Conservation (phyloP, 2,797 vertebrate genomes). For the Rhabdomys pumilio region DNA sequence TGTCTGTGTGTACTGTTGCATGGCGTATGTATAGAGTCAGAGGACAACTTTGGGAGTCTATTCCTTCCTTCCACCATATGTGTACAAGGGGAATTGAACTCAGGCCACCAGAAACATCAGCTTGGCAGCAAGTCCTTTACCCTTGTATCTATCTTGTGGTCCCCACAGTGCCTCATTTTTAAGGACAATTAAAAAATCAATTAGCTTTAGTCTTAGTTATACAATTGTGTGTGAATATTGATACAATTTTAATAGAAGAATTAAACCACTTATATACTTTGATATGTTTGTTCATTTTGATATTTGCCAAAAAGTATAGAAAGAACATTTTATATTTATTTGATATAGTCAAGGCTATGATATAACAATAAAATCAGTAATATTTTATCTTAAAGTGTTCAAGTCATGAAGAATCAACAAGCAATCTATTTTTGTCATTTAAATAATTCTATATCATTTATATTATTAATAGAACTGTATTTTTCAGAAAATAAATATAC, state of each 20-base stretch:
- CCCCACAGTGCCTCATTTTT: not conserved
- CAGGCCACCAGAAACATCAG: too few species aligned
- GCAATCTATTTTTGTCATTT: not conserved
- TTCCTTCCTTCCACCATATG: not conserved
- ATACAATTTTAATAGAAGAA: not conserved
- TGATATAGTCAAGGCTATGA: not conserved
- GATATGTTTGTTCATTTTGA: not conserved
- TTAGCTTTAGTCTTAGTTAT: not conserved
- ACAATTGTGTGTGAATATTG: not conserved
- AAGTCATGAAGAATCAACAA: not conserved
- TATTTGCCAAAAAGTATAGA: conserved; percentile 1
- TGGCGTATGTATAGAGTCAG: not conserved
- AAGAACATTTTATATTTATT: conserved; percentile 36
- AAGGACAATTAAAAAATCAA: not conserved
- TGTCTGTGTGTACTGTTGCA: not conserved
- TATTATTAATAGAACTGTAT: conserved; percentile 8
- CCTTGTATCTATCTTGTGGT: not conserved
- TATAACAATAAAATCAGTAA: not conserved
- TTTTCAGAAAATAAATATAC: too few species aligned
- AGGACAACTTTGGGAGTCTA: not conserved
- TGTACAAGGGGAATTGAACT: not conserved
- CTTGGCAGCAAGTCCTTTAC: not conserved
- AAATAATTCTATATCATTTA: conserved; percentile 18
- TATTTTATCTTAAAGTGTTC: conserved; percentile 46
- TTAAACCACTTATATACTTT: conserved; percentile 2